Percentiles rank a stretch among this genome's conserved stretches.
phyloP scores from a whole-genome alignment of 2,797 vertebrate species.

The Ctenopoma kingsleyae region DNA sequence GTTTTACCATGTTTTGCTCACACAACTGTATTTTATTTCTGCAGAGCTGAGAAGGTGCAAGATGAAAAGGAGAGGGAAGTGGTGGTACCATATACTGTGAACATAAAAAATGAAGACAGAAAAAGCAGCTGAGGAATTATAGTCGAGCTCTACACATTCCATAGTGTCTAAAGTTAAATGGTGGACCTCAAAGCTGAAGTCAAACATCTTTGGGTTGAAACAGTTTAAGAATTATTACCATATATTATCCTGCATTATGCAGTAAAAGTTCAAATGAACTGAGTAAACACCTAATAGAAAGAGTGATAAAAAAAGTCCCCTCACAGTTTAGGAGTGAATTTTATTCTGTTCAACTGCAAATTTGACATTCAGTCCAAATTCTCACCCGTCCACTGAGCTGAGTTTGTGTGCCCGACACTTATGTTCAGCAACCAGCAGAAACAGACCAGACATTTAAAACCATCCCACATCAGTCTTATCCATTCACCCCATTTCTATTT shows the following conservation, averaged over 20 bases:
- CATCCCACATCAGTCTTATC: slow-evolving; percentile 70
- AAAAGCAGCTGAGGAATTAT: slow-evolving; percentile 41
- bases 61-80: slow-evolving; percentile 66
- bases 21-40: slow-evolving; percentile 78
- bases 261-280: slow-evolving; percentile 47
- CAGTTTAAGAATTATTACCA: slow-evolving; percentile 58
- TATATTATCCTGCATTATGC: slow-evolving; percentile 57
- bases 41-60: slow-evolving; percentile 60
- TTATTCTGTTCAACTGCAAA: slow-evolving; percentile 17
- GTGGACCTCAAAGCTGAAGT: slow-evolving; percentile 58
- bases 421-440: slow-evolving; percentile 61
- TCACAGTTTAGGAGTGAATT: neutral
- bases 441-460: slow-evolving; percentile 73
- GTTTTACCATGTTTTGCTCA: slow-evolving; percentile 54
- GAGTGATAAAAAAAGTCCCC: slow-evolving; percentile 7
- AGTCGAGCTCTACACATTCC: slow-evolving; percentile 59
- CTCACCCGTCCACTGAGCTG: slow-evolving; percentile 15
- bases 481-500: slow-evolving; percentile 74
- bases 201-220: slow-evolving; percentile 64
- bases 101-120: slow-evolving; percentile 42
- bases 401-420: slow-evolving; percentile 33
- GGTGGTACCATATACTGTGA: slow-evolving; percentile 52
- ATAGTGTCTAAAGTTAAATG: slow-evolving; percentile 64
- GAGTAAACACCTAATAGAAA: slow-evolving; percentile 36
- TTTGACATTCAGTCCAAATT: slow-evolving; percentile 45